A percentile compares a stretch with the other conserved stretches of the same genome.
These are phyloP conservation scores for Malurus melanocephalus DNA, from an alignment of 2,113 vertebrate genomes.

Conservation along the genomic window DNA sequence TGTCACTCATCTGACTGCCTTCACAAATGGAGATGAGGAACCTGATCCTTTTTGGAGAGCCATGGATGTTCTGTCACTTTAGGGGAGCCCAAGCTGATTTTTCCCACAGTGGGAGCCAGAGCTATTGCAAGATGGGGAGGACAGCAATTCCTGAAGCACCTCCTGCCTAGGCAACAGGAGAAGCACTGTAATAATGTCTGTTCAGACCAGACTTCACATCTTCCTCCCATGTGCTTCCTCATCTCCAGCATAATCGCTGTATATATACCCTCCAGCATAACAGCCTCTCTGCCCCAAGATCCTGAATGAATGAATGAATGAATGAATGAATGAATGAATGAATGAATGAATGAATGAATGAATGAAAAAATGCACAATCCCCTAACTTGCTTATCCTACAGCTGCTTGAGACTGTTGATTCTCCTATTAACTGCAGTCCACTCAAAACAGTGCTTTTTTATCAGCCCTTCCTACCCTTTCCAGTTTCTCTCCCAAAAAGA, in stretches of 20 bases:
- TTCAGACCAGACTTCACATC: background rate
- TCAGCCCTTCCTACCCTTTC: background rate
- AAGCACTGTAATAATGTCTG: background rate
- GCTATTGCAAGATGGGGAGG: background rate
- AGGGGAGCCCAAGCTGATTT: background rate
- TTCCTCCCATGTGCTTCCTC: background rate
- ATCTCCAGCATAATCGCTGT: background rate
- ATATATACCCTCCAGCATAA: background rate
- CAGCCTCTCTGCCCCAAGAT: background rate
- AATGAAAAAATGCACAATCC: fast-evolving
- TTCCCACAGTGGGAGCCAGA: background rate
- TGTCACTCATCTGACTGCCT: background rate
- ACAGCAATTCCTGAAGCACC: background rate
- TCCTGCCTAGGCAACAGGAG: background rate
- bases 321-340: background rate
- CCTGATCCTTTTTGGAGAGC: background rate
- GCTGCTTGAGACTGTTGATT: background rate
- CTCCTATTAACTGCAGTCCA: background rate
- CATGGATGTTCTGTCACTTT: background rate
- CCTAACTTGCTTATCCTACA: background rate
- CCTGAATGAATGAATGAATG: background rate
- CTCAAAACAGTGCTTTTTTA: background rate
- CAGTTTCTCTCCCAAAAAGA: background rate
- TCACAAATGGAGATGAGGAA: background rate
- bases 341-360: background rate